These are phyloP conservation scores for Siderastrea radians DNA, from an alignment of 92 coral and sea anemone genomes.

Conservation along the genomic window DNA sequence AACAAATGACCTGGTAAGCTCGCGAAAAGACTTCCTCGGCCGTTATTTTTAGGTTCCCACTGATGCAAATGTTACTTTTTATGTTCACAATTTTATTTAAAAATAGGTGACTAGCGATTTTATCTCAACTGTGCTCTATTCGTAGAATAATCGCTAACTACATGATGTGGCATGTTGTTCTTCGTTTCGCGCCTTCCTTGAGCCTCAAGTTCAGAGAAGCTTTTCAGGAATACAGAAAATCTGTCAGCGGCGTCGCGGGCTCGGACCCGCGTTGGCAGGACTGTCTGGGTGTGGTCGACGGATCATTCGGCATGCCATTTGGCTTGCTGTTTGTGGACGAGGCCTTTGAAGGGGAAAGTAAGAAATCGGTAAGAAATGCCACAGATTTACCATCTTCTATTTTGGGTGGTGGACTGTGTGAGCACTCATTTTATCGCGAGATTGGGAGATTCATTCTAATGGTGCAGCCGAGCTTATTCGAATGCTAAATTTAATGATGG, in stretches of 20 bases:
- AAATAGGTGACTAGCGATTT: neutral
- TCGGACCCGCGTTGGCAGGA: slow-evolving; percentile 94
- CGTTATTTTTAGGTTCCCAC: too few relatives aligned
- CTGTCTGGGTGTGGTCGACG: slow-evolving; percentile 75
- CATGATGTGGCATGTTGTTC: slow-evolving; percentile 95
- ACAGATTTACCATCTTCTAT: neutral
- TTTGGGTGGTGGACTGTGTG: too few relatives aligned
- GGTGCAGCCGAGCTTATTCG: too few relatives aligned
- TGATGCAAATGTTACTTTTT: too few relatives aligned
- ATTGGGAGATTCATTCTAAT: too few relatives aligned
- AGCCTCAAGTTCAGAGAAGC: slow-evolving; percentile 66
- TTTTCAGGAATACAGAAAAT: slow-evolving; percentile 56
- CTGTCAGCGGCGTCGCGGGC: slow-evolving; percentile 71
- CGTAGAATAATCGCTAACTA: slow-evolving; percentile 89
- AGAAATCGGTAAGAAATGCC: slow-evolving; percentile 77
- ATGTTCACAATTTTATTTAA: too few relatives aligned
- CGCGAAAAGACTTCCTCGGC: too few relatives aligned
- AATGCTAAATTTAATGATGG: too few relatives aligned
- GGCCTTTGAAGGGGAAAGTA: slow-evolving; percentile 83
- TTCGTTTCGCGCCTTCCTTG: slow-evolving; percentile 55
- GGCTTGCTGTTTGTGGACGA: slow-evolving; percentile 88
- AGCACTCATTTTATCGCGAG: too few relatives aligned
- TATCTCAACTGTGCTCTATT: neutral
- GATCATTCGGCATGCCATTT: slow-evolving; percentile 92
- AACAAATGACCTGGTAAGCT: too few relatives aligned